Percentiles rank a stretch among this genome's conserved stretches.
These are phyloP conservation scores for Chloroclystis v-ata DNA, from an alignment of 2,888 invertebrate species.

Conservation along the genomic window DNA sequence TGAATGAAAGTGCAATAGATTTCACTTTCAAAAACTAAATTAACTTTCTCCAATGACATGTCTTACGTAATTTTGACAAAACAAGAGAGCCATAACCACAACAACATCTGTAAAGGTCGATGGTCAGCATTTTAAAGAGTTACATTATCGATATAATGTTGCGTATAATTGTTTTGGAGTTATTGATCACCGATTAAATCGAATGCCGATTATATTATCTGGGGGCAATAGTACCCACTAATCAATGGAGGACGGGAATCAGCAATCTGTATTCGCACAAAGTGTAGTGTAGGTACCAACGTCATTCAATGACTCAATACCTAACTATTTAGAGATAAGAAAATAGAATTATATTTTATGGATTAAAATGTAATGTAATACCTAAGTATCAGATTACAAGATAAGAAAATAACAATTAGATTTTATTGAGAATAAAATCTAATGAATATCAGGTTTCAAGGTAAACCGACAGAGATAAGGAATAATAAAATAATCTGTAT, in stretches of 20 bases:
- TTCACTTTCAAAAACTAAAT: conserved; percentile 78
- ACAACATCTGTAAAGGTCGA: conserved; percentile 71
- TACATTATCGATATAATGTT: conserved; percentile 29
- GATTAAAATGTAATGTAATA: too few relatives aligned
- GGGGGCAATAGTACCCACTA: conserved; percentile 3
- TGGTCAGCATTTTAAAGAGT: conserved; percentile 31
- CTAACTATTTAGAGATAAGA: too few relatives aligned
- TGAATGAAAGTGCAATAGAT: conserved; percentile 77
- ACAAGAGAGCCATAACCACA: conserved; percentile 67
- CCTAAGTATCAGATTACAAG: too few relatives aligned
- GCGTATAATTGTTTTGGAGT: conserved; percentile 19
- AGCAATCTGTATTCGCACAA: conserved; percentile 18
- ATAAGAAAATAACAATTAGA: too few relatives aligned
- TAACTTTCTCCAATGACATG: conserved; percentile 78
- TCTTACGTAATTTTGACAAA: conserved; percentile 71
- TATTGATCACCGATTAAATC: conserved; percentile 11
- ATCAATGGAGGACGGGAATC: conserved; percentile 18
- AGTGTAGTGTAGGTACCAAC: too few relatives aligned
- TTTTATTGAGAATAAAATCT: too few relatives aligned
- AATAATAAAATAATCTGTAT: too few relatives aligned
- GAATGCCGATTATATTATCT: background rate
- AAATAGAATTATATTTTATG: too few relatives aligned
- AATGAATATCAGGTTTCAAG: too few relatives aligned
- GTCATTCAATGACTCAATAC: too few relatives aligned
- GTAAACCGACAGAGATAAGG: too few relatives aligned